Evolutionary conservation across 2,797 vertebrate genomes (phyloP), one percentile per base, ranked within the genome.

Genomic region (Amblyraja radiata): DNA sequence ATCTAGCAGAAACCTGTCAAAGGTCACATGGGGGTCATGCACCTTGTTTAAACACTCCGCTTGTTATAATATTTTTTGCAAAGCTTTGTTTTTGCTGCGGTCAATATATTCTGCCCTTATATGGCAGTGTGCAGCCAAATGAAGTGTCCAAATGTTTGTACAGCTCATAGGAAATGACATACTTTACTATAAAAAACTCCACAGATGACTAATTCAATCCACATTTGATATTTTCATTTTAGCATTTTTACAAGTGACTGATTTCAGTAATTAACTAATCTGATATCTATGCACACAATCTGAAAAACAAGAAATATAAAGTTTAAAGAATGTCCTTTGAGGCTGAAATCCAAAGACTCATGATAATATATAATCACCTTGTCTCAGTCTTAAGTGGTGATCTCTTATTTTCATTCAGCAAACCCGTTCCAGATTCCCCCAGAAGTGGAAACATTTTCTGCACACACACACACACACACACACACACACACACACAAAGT

Each of bases 131-230:
- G 39, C 23, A 36, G 10, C 23, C 13, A 92, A 39, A 90, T 65
- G 88, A 90, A 92, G 36, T 76, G 71, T 76, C 71, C 39, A 68
- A 21, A 13, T 11, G 5, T 39, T 39, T 73, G 9, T 25, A 91
- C 65, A 39, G 65, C 32, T 91, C 16, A 46, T 14, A 0, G 90
- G 90, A 92, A 46, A 92, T 74, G 32, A 73, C 90, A 91, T 23
- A 21, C n/a, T 10, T 25, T 1, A 25, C 7, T 71, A 54, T 46
- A 88, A 80, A 83, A 54, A 39, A 6, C 23, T 28, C 39, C 39
- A 74, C 39, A 58, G 25, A 76, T 92, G 90, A 92, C 39, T 73
- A 46, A 91, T 91, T 91, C 65, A 74, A 73, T 91, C 65, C 39
- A 28, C 10, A 36, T 71, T 39, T 32, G 68, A 6, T 71, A 90